Conservation (phyloP, 2,797 vertebrate species). For the Oreochromis grahami region DNA sequence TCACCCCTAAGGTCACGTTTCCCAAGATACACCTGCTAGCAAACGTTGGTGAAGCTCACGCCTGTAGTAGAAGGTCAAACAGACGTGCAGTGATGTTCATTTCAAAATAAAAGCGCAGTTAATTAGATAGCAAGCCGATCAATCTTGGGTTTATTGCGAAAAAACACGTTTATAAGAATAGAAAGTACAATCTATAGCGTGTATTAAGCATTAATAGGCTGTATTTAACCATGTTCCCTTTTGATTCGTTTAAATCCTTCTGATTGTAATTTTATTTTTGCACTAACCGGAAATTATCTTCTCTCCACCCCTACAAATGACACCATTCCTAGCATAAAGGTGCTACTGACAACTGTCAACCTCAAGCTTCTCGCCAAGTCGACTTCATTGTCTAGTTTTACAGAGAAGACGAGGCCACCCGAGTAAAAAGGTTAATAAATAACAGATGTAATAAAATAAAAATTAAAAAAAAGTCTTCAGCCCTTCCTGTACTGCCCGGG, state of each 20-base stretch:
- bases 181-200: fast-evolving
- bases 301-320: neutral
- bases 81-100: neutral
- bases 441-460: neutral
- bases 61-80: neutral
- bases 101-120: constrained; percentile 47
- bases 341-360: constrained; percentile 51
- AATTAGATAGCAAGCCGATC: fast-evolving
- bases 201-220: neutral
- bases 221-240: neutral
- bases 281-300: constrained; percentile 21
- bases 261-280: neutral
- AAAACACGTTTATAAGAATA: neutral
- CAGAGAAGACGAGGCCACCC: neutral
- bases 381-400: neutral
- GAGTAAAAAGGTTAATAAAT: neutral
- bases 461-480: neutral
- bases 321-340: neutral
- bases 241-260: neutral
- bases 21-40: constrained; percentile 44
- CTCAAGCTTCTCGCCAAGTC: neutral
- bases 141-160: neutral
- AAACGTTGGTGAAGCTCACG: constrained; percentile 17
- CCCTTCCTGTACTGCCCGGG: neutral
- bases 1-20: neutral